A percentile compares a stretch with the other conserved stretches of the same genome.
These are phyloP conservation scores for Pseudotriccus pelzelni DNA, from an alignment of 2,797 vertebrate genomes.

Conservation along the genomic window DNA sequence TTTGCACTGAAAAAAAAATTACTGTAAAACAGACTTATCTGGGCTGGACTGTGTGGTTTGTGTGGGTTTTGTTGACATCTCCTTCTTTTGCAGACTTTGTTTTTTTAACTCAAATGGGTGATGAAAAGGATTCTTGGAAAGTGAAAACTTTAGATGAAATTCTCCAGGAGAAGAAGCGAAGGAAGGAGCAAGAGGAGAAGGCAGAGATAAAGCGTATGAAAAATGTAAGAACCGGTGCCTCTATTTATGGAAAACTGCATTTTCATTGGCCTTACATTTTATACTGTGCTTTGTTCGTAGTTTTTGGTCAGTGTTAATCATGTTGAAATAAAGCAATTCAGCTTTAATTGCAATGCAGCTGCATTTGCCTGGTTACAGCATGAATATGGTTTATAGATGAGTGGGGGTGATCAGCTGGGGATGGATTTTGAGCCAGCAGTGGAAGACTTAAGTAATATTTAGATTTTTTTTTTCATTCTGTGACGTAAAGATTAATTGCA, in stretches of 20 bases:
- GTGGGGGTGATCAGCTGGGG: accelerated
- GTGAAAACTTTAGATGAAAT: constrained; percentile 99
- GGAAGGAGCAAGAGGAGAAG: constrained; percentile 94
- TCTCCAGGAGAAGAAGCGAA: constrained; percentile 95
- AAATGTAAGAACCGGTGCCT: constrained; percentile 79
- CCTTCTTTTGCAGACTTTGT: neutral
- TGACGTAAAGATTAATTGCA: accelerated
- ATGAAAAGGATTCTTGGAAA: constrained; percentile 99
- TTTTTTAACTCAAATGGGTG: constrained; percentile 93
- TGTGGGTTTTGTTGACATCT: accelerated
- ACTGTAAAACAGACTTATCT: accelerated
- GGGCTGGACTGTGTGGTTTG: accelerated
- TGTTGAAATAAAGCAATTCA: neutral
- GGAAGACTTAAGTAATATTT: neutral
- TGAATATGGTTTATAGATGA: neutral
- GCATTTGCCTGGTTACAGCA: neutral
- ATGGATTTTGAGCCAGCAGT: neutral
- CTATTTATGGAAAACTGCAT: neutral
- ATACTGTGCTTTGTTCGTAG: neutral
- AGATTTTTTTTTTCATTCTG: accelerated
- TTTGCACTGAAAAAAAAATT: no score
- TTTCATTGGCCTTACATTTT: accelerated
- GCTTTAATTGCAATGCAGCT: neutral
- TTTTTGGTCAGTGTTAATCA: neutral
- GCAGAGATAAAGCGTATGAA: constrained; percentile 89